Evolutionary conservation across 2,113 vertebrate genomes (phyloP).

Genomic region (Chrysochloris asiatica): DNA sequence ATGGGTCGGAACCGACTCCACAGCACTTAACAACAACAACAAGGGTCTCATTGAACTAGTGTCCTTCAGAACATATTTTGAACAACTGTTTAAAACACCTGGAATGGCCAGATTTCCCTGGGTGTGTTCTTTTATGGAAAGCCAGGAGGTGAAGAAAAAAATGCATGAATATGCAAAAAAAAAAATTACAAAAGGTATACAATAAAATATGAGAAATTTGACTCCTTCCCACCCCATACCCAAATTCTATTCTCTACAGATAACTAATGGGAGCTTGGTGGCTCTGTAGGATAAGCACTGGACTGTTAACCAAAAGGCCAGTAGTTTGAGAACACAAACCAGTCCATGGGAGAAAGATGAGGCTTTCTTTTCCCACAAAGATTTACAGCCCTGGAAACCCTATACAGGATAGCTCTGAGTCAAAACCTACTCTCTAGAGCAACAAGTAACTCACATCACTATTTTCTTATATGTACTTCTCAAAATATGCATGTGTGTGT

Average conservation of each 20-base stretch:
- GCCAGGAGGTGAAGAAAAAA: background rate
- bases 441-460: background rate
- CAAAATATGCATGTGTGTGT: background rate
- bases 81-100: background rate
- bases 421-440: too few species aligned
- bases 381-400: too few species aligned
- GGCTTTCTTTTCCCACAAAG: too few species aligned
- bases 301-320: too few species aligned
- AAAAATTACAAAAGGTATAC: background rate
- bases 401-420: too few species aligned
- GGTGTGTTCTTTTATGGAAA: background rate
- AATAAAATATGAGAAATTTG: background rate
- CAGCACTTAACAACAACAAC: too few species aligned
- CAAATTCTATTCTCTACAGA: background rate
- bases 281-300: too few species aligned
- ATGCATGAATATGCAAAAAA: background rate
- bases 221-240: background rate
- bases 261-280: background rate
- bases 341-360: too few species aligned
- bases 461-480: background rate
- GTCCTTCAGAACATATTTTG: constrained; percentile 17
- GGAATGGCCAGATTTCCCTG: background rate
- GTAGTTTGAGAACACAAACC: too few species aligned
- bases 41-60: background rate
- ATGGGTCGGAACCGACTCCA: too few species aligned